Evolutionary conservation across 2,888 invertebrate genomes (phyloP), one percentile per base, ranked within the genome.

Genomic region (Eilema depressum): DNA sequence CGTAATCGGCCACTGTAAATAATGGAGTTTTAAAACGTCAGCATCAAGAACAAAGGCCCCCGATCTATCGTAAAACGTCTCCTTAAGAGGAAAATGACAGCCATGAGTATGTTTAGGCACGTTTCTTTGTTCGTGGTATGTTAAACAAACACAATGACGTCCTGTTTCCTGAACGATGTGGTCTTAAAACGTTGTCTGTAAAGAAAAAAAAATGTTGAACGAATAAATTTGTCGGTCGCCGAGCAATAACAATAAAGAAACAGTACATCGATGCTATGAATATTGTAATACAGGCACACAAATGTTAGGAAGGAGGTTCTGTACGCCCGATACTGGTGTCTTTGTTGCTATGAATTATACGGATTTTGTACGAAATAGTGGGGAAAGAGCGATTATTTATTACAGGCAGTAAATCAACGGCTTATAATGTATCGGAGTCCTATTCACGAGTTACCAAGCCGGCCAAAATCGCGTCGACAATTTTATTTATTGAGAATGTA

Each of bases 381-480:
- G 86, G 80, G 83, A 84, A 86, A 86, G 81, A 83, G 83, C 82
- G 81, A 87, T 86, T 91, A 92, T 92, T 92, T 93, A 93, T 89
- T 84, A 83, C 78, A 73, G 69, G 85, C 82, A 78, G 86, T 93
- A 92, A 91, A 92, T 92, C 92, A 89, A 78, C 75, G 74, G 86
- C 86, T 88, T 87, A 89, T 90, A 91, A 91, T 90, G 89, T 91
- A 89, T 89, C 87, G 89, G 83, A 79, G 82, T 77, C 66, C 79
- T 76, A 81, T 81, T 81, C 81, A 81, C 66, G 79, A 79, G 81
- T 80, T 75, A 75, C 76, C 71, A 65, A 76, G 77, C 77, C 70
- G 75, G 60, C 71, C 69, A 80, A 68, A 77, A 72, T 81, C 75
- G 69, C 70, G 70, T 75, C 41, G 70, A 70, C 69, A 79, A 86